Evolutionary conservation across 2,113 vertebrate genomes (phyloP).

Genomic region (Leiothrix lutea): DNA sequence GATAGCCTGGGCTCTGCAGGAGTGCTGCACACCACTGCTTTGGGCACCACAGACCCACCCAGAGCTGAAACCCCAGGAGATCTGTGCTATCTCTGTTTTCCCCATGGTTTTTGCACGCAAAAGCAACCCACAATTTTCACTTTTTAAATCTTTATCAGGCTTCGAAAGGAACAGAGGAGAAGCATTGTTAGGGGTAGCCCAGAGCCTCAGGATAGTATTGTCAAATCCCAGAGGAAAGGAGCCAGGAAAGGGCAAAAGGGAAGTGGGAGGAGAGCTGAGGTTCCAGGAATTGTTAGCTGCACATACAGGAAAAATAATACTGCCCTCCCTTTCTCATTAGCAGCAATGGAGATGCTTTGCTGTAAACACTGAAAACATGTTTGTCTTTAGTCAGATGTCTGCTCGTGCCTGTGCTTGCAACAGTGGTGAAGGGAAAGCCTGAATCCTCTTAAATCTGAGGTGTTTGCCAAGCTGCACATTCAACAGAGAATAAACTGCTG

Average conservation of each 20-base stretch:
- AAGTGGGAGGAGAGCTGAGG: slow-evolving; percentile 17
- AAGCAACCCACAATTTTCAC: not conserved
- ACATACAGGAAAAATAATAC: slow-evolving; percentile 29
- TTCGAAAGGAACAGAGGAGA: not conserved
- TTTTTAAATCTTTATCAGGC: not conserved
- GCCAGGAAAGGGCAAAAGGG: slow-evolving; percentile 37
- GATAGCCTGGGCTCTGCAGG: accelerated
- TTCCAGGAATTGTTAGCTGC: slow-evolving; percentile 55
- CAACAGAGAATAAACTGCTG: not conserved
- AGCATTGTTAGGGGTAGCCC: not conserved
- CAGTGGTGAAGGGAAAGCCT: not conserved
- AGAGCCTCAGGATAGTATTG: not conserved
- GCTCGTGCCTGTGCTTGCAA: accelerated
- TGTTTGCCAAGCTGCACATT: not conserved
- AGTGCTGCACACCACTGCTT: not conserved
- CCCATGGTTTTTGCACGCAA: not conserved
- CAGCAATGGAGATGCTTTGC: not conserved
- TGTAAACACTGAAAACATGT: not conserved
- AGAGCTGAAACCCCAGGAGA: not conserved
- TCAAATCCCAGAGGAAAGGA: slow-evolving; percentile 10
- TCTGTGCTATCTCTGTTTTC: not conserved
- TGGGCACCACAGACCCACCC: not conserved
- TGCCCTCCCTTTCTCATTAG: not conserved
- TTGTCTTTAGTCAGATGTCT: not conserved
- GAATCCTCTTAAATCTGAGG: not conserved